phyloP scores from a whole-genome alignment of 2,113 vertebrate genomes.

The Tupaia chinensis region DNA sequence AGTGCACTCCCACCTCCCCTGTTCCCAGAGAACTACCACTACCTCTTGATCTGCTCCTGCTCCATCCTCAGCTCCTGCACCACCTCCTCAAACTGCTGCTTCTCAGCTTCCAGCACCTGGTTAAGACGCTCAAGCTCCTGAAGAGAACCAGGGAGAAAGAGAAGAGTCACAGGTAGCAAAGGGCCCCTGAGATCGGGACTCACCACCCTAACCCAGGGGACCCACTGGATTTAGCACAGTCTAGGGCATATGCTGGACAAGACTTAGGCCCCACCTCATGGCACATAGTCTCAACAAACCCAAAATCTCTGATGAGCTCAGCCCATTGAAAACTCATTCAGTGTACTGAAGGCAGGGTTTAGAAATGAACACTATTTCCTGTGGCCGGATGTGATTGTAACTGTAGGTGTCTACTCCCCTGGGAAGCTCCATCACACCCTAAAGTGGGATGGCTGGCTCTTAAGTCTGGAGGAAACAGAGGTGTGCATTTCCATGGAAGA shows the following conservation, averaged over 20 bases:
- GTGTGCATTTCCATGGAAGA: not conserved
- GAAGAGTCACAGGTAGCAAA: not conserved
- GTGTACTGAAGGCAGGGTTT: not conserved
- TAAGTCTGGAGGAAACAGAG: not conserved
- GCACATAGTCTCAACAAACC: not conserved
- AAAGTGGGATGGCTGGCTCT: not conserved
- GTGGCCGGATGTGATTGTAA: not conserved
- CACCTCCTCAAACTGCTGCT: constrained; percentile 96
- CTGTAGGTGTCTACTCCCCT: not conserved
- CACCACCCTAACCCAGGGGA: not conserved
- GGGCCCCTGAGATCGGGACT: not conserved
- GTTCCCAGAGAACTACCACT: fast-evolving
- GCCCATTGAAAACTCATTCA: not conserved
- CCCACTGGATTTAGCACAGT: not conserved
- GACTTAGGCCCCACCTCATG: not conserved
- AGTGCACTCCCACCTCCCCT: fast-evolving
- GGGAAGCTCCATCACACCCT: not conserved
- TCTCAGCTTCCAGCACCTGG: constrained; percentile 96
- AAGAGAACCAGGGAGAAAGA: constrained; percentile 26
- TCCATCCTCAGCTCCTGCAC: constrained; percentile 94
- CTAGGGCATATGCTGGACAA: not conserved
- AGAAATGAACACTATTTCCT: not conserved
- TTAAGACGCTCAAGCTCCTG: constrained; percentile 96
- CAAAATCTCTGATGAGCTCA: not conserved
- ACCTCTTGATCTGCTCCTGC: constrained; percentile 97